phyloP scores from a whole-genome alignment of 2,797 vertebrate genomes.

The Borostomias antarcticus region DNA sequence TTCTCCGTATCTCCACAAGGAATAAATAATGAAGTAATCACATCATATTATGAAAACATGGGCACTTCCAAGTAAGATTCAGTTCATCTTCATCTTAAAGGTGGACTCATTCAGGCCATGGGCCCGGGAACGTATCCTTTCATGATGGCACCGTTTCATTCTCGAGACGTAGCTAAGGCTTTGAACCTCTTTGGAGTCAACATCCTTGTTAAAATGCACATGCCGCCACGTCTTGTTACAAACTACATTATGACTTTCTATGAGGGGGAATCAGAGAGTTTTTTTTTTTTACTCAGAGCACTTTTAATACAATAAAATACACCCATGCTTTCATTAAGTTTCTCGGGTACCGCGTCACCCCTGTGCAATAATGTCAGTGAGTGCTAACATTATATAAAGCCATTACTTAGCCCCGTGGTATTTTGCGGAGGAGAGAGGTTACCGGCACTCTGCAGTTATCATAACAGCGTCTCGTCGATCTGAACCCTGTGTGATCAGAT shows the following conservation, averaged over 20 bases:
- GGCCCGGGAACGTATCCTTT: conserved; percentile 38
- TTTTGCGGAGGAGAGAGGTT: conserved; percentile 82
- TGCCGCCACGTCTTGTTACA: conserved; percentile 32
- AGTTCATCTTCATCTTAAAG: conserved; percentile 28
- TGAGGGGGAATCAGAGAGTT: conserved; percentile 32
- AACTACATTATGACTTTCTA: conserved; percentile 30
- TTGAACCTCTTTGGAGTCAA: conserved; percentile 55
- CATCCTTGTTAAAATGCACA: conserved; percentile 51
- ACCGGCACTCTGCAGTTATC: conserved; percentile 78
- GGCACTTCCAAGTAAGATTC: no score
- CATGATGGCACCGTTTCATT: conserved; percentile 53
- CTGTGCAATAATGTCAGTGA: conserved; percentile 78
- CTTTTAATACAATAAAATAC: conserved; percentile 53
- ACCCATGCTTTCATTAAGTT: conserved; percentile 68
- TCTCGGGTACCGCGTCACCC: conserved; percentile 66
- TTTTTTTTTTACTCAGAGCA: conserved; percentile 32
- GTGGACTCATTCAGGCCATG: conserved; percentile 26
- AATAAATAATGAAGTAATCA: no score
- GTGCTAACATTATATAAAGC: conserved; percentile 84
- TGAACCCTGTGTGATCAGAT: conserved; percentile 82
- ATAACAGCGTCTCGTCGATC: conserved; percentile 78
- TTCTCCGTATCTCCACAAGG: no score
- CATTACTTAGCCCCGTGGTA: conserved; percentile 81
- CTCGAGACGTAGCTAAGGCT: conserved; percentile 32
- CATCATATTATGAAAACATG: no score